Conservation (phyloP, 2,888 invertebrate species). For the Tetheella fluctuosa region DNA sequence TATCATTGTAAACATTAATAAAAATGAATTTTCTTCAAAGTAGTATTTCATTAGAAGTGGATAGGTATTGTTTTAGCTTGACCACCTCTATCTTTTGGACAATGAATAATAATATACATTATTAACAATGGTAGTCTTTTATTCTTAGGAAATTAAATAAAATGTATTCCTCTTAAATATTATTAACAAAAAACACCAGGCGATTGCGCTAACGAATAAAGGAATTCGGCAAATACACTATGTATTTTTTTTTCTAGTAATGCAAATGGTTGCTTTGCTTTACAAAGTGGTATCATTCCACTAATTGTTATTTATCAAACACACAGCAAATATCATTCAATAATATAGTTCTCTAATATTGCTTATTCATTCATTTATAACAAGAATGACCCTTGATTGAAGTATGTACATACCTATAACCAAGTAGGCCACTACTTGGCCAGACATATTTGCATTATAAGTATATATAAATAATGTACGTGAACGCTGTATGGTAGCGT, state of each 20-base stretch:
- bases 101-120: no score
- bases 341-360: neutral
- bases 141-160: no score
- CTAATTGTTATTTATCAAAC: neutral
- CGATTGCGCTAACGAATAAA: no score
- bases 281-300: neutral
- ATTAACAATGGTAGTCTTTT: no score
- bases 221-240: no score
- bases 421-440: slow-evolving; percentile 38
- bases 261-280: no score
- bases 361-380: slow-evolving; percentile 6
- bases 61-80: no score
- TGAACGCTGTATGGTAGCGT: neutral
- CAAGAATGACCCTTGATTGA: slow-evolving; percentile 31
- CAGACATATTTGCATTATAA: slow-evolving; percentile 38
- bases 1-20: slow-evolving; percentile 34
- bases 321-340: neutral
- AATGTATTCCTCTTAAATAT: no score
- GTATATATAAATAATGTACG: slow-evolving; percentile 19
- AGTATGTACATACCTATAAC: slow-evolving; percentile 39
- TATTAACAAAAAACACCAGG: no score
- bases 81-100: no score
- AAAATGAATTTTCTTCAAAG: slow-evolving; percentile 5
- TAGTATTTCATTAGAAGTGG: neutral
- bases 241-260: no score